Conservation (phyloP, 2,113 vertebrate species). For the Thymallus thymallus region DNA sequence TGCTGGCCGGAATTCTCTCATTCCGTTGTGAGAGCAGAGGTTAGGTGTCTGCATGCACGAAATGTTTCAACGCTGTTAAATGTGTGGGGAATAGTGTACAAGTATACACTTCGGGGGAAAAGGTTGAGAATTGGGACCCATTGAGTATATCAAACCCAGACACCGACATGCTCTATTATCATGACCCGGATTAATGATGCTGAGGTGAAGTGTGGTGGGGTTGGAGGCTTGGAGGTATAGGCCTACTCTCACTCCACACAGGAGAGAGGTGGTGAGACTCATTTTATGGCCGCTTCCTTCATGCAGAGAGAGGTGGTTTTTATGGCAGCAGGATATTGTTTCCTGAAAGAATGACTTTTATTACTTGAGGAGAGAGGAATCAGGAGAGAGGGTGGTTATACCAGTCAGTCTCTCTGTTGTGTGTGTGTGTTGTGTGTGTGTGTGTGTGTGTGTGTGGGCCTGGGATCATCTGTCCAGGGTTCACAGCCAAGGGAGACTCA, state of each 20-base stretch:
- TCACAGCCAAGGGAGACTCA: constrained; percentile 53
- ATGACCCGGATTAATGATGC: constrained; percentile 19
- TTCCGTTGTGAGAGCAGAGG: constrained; percentile 38
- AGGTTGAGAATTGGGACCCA: not conserved
- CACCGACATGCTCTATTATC: not conserved
- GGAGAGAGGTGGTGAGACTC: constrained; percentile 41
- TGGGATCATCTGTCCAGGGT: constrained; percentile 66
- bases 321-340: constrained; percentile 67
- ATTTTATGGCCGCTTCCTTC: constrained; percentile 57
- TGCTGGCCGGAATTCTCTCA: constrained; percentile 32
- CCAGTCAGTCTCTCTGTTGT: constrained; percentile 41
- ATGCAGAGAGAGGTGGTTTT: constrained; percentile 62
- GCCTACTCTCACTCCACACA: not conserved
- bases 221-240: not conserved
- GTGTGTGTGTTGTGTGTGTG: not conserved
- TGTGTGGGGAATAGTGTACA: not conserved
- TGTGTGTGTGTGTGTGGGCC: constrained; percentile 32
- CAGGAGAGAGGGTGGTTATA: constrained; percentile 54
- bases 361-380: constrained; percentile 61
- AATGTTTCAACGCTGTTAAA: not conserved
- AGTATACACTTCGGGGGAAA: not conserved
- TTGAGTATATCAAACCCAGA: not conserved
- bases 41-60: not conserved
- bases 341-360: constrained; percentile 68
- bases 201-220: constrained; percentile 15